Conservation (phyloP, 2,797 vertebrate species). For the Fistularia tabacaria region DNA sequence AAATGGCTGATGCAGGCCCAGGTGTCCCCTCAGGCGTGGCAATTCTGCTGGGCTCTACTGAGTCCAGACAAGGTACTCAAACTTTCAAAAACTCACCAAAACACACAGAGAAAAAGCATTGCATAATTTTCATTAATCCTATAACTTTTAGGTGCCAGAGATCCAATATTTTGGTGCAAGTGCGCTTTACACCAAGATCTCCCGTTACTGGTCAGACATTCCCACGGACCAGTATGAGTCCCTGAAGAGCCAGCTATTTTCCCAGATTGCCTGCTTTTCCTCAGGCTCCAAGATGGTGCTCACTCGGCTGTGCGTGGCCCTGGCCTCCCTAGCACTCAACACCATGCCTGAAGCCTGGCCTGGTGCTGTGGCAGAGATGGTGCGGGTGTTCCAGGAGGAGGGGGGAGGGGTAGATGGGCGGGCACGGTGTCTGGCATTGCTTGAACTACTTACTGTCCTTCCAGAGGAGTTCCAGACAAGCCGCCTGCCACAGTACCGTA, state of each 20-base stretch:
- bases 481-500: conserved; percentile 92
- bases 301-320: conserved; percentile 92
- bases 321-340: conserved; percentile 96
- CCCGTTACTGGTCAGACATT: conserved; percentile 97
- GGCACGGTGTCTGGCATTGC: conserved; percentile 90
- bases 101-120: not conserved
- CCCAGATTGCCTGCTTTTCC: conserved; percentile 93
- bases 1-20: conserved; percentile 99
- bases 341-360: conserved; percentile 99
- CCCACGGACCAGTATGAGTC: conserved; percentile 94
- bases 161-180: conserved; percentile 99
- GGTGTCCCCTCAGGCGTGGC: conserved; percentile 97
- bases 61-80: conserved; percentile 85
- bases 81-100: not conserved
- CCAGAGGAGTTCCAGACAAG: conserved; percentile 99
- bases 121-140: not conserved
- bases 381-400: conserved; percentile 94
- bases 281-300: conserved; percentile 97
- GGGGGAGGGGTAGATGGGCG: conserved; percentile 89
- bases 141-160: conserved; percentile 83
- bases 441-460: conserved; percentile 95
- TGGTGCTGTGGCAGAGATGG: conserved; percentile 94
- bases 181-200: conserved; percentile 97
- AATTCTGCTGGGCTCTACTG: conserved; percentile 96
- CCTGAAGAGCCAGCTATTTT: conserved; percentile 95